Base-by-base conservation (phyloP, 2,113 vertebrate species). In the Nothoprocta perdicaria region DNA sequence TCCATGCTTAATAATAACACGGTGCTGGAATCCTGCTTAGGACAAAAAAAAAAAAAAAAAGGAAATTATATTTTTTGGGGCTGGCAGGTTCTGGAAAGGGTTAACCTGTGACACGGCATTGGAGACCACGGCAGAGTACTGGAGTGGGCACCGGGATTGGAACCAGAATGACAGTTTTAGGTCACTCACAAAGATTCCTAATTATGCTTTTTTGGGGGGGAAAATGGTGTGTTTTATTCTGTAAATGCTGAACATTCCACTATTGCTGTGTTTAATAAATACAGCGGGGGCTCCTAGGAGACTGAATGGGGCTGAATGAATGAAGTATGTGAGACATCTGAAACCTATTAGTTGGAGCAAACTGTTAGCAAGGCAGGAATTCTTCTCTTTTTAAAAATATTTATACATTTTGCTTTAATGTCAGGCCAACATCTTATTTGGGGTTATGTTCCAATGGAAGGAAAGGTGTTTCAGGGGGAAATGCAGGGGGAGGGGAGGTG, bases 241-340 rank as follows among this genome's bases (percentile, higher is more conserved):
- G 76, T 95, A 91, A 94, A 89, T 78, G 89, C 91, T 92, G 91
- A 94, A 95, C 95, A 96, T 92, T 94, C 71, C 96, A 96, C 92
- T 95, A 95, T 96, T 90, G 94, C 96, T 97, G 79, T 92, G 95
- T 97, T 86, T 96, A 95, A 96, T 96, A 97, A 97, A 98, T 98
- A 98, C 97, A 95, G 91, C 96, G 66, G 96, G 97, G 97, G 96
- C 98, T 97, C 97, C 97, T 98, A 97, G 96, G 97, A 98, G 98
- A 98, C 98, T 97, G 97, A 94, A 80, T 94, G 95, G 95, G 97
- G 97, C 96, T 90, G 97, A 98, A 98, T 98, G 97, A 97, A 98
- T 98, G 98, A 98, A 98, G 97, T 95, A 96, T 97, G 97, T 75
- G 80, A 79, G 92, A 98, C 98, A 98, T 98, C 97, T 98, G 98